Evolutionary conservation across 2,797 vertebrate genomes (phyloP).

Genomic region (Acanthopagrus latus): DNA sequence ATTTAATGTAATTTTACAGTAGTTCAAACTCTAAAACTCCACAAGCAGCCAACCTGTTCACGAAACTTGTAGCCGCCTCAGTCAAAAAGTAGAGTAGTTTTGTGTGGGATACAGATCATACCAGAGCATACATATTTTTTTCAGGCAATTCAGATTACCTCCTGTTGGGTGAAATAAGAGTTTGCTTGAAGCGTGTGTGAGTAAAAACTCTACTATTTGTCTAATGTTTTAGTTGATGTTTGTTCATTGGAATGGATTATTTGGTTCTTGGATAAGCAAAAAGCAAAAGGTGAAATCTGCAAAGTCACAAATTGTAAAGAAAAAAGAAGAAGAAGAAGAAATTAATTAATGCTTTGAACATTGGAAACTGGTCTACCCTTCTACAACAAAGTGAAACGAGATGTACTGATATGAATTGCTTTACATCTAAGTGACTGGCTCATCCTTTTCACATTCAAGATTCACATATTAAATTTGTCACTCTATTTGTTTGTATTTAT

Average conservation of each 20-base stretch:
- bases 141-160: background rate
- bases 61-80: slow-evolving; percentile 4
- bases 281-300: background rate
- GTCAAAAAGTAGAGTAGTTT: background rate
- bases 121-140: background rate
- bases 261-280: background rate
- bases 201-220: background rate
- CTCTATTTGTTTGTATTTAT: background rate
- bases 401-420: background rate
- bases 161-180: background rate
- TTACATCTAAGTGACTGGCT: background rate
- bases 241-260: background rate
- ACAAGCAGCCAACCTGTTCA: background rate
- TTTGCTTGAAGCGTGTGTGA: slow-evolving; percentile 1
- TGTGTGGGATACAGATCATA: slow-evolving; percentile 8
- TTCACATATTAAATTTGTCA: background rate
- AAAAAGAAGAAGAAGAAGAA: background rate
- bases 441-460: background rate
- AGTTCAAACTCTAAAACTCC: slow-evolving; percentile 8
- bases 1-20: slow-evolving; percentile 5
- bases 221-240: background rate
- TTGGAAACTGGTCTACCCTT: slow-evolving; percentile 5
- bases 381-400: background rate
- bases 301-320: background rate
- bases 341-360: background rate